Evolutionary conservation across 2,113 vertebrate species (phyloP).

Genomic region (Hippoglossus stenolepis): DNA sequence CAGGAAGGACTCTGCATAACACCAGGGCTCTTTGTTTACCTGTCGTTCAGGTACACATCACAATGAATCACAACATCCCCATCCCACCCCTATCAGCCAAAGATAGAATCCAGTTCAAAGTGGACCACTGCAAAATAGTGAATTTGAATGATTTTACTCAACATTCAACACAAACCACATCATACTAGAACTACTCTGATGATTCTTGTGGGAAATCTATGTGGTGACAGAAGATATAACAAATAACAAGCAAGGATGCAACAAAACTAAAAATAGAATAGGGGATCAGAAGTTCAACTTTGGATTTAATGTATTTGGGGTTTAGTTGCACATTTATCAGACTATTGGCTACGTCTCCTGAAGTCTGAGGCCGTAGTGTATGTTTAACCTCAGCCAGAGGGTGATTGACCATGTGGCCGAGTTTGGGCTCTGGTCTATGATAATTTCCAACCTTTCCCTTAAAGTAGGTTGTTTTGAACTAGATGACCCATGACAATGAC

Average conservation of each 20-base stretch:
- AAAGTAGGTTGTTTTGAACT: constrained; percentile 43
- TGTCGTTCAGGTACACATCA: no score
- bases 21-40: neutral
- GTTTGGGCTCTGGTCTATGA: constrained; percentile 38
- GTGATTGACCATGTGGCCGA: constrained; percentile 72
- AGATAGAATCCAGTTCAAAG: neutral
- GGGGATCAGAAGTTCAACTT: neutral
- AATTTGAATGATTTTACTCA: neutral
- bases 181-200: neutral
- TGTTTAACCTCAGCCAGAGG: constrained; percentile 62
- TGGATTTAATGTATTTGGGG: constrained; percentile 3
- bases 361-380: constrained; percentile 28
- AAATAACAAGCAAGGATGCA: neutral
- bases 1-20: neutral
- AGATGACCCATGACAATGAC: constrained; percentile 3
- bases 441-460: constrained; percentile 50
- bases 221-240: neutral
- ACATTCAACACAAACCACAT: neutral
- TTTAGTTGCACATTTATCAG: constrained; percentile 2
- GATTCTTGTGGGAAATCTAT: neutral
- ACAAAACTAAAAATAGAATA: constrained; percentile 11
- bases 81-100: neutral
- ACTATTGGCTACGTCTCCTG: neutral
- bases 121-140: neutral
- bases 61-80: neutral